Evolutionary conservation across 2,113 vertebrate genomes (phyloP).

Genomic region (Chionodraco myersi): DNA sequence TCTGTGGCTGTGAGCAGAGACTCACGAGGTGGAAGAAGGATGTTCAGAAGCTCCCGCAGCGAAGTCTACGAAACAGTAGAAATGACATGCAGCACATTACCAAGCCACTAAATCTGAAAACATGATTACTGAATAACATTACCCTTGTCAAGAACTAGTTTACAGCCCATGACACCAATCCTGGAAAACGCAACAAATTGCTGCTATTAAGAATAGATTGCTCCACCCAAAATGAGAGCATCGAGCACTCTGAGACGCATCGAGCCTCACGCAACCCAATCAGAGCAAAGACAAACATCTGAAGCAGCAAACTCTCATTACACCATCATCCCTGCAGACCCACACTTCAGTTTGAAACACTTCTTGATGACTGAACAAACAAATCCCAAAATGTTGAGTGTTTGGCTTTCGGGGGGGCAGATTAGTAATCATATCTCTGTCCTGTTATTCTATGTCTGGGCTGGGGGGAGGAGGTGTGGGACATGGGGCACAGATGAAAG

Average conservation of each 20-base stretch:
- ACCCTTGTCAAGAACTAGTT: constrained; percentile 23
- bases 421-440: constrained; percentile 80
- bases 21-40: constrained; percentile 8
- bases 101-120: constrained; percentile 21
- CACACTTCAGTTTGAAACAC: constrained; percentile 72
- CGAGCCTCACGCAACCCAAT: constrained; percentile 71
- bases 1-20: not conserved
- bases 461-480: constrained; percentile 37
- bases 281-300: constrained; percentile 81
- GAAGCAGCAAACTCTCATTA: constrained; percentile 69
- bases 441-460: constrained; percentile 78
- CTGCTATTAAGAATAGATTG: constrained; percentile 74
- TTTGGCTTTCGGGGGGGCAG: constrained; percentile 67
- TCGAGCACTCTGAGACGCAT: constrained; percentile 56
- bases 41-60: not conserved
- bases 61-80: constrained; percentile 12
- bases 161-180: constrained; percentile 45
- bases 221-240: constrained; percentile 55
- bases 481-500: constrained; percentile 40
- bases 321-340: constrained; percentile 54
- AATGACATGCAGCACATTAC: not conserved
- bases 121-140: constrained; percentile 28
- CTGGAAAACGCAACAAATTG: constrained; percentile 62
- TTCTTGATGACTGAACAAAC: constrained; percentile 80
- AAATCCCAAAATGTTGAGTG: constrained; percentile 73